Evolutionary conservation across 1,140 invertebrate genomes (phyloP).

Genomic region (Hyposmocoma kahamanoa): DNA sequence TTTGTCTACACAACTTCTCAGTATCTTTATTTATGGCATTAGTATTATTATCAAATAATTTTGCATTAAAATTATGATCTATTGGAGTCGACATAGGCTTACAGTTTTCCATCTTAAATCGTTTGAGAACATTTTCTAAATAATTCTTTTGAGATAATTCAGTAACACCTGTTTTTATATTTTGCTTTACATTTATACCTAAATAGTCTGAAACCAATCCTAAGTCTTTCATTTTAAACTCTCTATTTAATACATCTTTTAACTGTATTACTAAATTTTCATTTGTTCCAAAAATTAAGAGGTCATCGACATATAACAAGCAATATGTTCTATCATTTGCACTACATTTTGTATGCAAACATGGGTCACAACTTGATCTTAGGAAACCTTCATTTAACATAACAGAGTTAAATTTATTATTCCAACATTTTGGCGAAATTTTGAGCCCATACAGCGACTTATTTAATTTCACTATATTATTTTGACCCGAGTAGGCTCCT

Average conservation of each 20-base stretch:
- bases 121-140: slow-evolving; percentile 39
- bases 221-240: slow-evolving; percentile 37
- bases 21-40: slow-evolving; percentile 13
- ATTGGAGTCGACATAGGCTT: slow-evolving; percentile 39
- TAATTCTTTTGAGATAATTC: slow-evolving; percentile 38
- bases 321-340: slow-evolving; percentile 8
- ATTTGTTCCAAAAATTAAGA: slow-evolving; percentile 16
- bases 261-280: slow-evolving; percentile 12
- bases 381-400: slow-evolving; percentile 1
- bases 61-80: slow-evolving; percentile 28
- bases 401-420: slow-evolving; percentile 5
- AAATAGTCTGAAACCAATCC: slow-evolving; percentile 33
- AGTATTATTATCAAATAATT: slow-evolving; percentile 16
- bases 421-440: slow-evolving; percentile 7
- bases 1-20: slow-evolving; percentile 25
- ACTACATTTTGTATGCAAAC: background rate
- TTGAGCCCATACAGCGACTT: slow-evolving; percentile 7
- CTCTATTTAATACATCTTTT: slow-evolving; percentile 18
- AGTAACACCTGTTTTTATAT: slow-evolving; percentile 25
- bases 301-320: slow-evolving; percentile 31
- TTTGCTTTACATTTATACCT: slow-evolving; percentile 40
- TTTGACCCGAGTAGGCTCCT: too few species aligned
- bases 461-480: slow-evolving; percentile 1
- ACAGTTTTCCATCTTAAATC: slow-evolving; percentile 44
- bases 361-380: slow-evolving; percentile 5